Evolutionary conservation across 1,140 invertebrate genomes (phyloP), one percentile per base, ranked within the genome.

Genomic region (Drosophila nigrodunni): DNA sequence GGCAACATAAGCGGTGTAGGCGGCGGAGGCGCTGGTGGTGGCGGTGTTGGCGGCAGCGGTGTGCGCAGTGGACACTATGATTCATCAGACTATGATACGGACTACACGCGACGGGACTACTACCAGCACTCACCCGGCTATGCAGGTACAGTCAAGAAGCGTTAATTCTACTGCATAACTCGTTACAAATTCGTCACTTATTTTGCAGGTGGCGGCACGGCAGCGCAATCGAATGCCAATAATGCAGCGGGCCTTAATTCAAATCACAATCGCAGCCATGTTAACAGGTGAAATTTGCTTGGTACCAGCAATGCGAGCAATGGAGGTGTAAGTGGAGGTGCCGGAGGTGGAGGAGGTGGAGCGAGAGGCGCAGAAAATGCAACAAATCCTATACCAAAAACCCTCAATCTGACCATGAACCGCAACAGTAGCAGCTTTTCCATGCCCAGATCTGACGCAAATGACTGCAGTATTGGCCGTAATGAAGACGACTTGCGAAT

Each of bases 251-350:
- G 82, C 7, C 74, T 91, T 18, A 92, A 78, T 77, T 82, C 91
- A 7, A 92, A 88, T 77, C 91, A 92, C 58, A 92, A 91, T 86
- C 91, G 91, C 58, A 92, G 76, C 34, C 91, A 92, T 50, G 91
- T 92, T 81, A 92, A 92, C 39, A 92, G 91, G 91, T 92, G 91
- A 92, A 92, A 92, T 77, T 82, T 87, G 77, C 67, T 91, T 77
- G 74, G 55, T 7, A 37, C 50, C n/a, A 86, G 70, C 55, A 77
- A 74, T 44, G 73, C 74, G 59, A 74, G 67, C 57, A 64, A 34
- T 37, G 67, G 35, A 66, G 68, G 73, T 46, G 67, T 70, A 43
- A 55, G 57, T 71, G 77, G 59, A 58, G 50, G 65, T 57, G 49
- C 55, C 66, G 44, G 25, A 34, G 77, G 67, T 78, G 69, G 25